Base-by-base conservation (phyloP, 2,888 invertebrate genomes). In the Seira musarum region DNA sequence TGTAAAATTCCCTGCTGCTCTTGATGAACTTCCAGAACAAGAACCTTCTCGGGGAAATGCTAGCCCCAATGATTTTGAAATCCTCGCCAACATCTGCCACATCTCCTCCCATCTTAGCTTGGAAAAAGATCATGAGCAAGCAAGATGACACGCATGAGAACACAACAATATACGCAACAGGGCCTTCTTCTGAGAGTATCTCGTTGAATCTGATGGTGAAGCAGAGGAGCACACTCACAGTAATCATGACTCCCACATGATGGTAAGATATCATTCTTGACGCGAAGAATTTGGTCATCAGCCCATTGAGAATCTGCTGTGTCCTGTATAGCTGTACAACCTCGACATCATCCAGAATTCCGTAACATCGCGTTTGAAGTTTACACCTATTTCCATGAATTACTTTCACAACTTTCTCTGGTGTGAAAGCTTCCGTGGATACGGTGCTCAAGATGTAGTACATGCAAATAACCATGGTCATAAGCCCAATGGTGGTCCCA, bases 1-100 rank as follows among this genome's bases (percentile, higher is more conserved):
- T 53, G 30, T 69, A 69, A n/a, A 76, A 69, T 49, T 49, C 53
- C 17, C 1, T 1, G 25, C 71, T 71, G 25, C 78, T 78, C 15
- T 61, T 40, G 0, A 40, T 2, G 25, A 78, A 72, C 19, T 2
- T 25, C 0, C n/a, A 0, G n/a, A 49, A 46, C 24, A 71, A 19
- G 8, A 17, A 72, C 8, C 24, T 24, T 6, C 64, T 46, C 13
- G 17, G 40, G 1, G 46, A 2, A 3, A 64, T 1, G 1, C 25
- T 64, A 5, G 1, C 10, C 1, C 24, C 64, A 0, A 24, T 17
- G n/a, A 49, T 21, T 13, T 49, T 15, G 17, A 72, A 64, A 1
- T 15, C 17, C 0, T n/a, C 24, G 1, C 64, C 63, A 2, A 46
- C 2, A 17, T 17, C 64, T 1, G 46, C 63, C 24, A 72, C 22